A percentile compares a stretch with the other conserved stretches of the same genome.
Evolutionary conservation across 1,140 invertebrate species (phyloP).

Genomic region (Phocides pigmalion): DNA sequence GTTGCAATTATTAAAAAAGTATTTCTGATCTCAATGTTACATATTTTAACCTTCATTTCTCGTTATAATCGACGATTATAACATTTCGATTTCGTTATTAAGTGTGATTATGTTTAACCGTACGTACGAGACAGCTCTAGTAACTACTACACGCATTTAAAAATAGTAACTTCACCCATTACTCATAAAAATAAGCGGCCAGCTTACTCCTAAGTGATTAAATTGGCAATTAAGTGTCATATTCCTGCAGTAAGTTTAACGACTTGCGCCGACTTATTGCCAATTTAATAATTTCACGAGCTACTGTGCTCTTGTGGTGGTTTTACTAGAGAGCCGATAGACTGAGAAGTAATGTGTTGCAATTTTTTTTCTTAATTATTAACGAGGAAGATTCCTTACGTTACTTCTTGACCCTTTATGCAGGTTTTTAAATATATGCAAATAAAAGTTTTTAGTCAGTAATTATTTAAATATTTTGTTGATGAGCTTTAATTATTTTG

Average conservation of each 20-base stretch:
- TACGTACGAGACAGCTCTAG: background rate
- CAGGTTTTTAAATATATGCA: no score
- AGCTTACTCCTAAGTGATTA: conserved; percentile 12
- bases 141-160: background rate
- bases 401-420: no score
- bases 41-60: background rate
- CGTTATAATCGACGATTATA: background rate
- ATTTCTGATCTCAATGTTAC: no score
- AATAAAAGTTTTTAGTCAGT: no score
- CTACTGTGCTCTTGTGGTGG: background rate
- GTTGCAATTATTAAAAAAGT: no score
- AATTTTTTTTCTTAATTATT: background rate
- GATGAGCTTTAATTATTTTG: no score
- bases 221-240: conserved; percentile 18
- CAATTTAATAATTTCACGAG: conserved; percentile 1
- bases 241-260: conserved; percentile 9
- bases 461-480: no score
- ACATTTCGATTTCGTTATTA: background rate
- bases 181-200: background rate
- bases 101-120: background rate
- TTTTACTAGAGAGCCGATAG: background rate
- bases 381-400: no score
- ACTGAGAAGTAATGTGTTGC: background rate
- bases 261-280: background rate
- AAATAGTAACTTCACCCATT: background rate